A percentile compares a stretch with the other conserved stretches of the same genome.
phyloP scores from a whole-genome alignment of 2,888 invertebrate genomes.

The Dryobotodes eremita region DNA sequence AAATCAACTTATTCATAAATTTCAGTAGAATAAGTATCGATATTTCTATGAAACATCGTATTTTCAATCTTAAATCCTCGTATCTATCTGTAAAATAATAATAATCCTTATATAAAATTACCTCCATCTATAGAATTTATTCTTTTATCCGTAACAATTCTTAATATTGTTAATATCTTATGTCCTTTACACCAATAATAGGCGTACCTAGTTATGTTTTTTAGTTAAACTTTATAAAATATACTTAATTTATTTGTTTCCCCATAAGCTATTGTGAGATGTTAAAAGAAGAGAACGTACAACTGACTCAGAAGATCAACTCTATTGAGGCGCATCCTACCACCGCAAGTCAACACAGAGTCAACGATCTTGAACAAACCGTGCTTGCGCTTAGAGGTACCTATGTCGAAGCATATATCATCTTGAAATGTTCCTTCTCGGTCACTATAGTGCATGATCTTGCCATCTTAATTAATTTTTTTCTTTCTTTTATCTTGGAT shows the following conservation, averaged over 20 bases:
- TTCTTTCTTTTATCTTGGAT: not conserved
- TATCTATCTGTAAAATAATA: not conserved
- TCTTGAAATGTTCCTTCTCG: not conserved
- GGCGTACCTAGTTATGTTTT: not conserved
- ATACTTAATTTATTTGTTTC: not conserved
- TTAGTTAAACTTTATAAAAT: not conserved
- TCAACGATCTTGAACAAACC: slow-evolving; percentile 89
- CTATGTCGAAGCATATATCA: slow-evolving; percentile 14
- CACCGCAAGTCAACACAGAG: slow-evolving; percentile 79
- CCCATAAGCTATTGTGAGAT: slow-evolving; percentile 90
- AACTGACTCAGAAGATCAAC: slow-evolving; percentile 82
- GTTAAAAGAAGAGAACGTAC: slow-evolving; percentile 91
- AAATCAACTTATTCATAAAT: not conserved
- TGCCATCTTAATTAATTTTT: not conserved
- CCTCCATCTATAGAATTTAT: not conserved
- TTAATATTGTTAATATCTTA: not conserved
- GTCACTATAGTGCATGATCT: not conserved
- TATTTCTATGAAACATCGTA: not conserved
- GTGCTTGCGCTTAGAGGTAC: slow-evolving; percentile 87
- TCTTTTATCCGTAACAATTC: not conserved
- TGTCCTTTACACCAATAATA: too few relatives aligned
- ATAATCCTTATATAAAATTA: not conserved
- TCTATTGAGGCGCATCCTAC: slow-evolving; percentile 77
- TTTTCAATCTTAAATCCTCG: not conserved
- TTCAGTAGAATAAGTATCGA: not conserved